phyloP scores from a whole-genome alignment of 2,113 vertebrate genomes.

The Nasalis larvatus region DNA sequence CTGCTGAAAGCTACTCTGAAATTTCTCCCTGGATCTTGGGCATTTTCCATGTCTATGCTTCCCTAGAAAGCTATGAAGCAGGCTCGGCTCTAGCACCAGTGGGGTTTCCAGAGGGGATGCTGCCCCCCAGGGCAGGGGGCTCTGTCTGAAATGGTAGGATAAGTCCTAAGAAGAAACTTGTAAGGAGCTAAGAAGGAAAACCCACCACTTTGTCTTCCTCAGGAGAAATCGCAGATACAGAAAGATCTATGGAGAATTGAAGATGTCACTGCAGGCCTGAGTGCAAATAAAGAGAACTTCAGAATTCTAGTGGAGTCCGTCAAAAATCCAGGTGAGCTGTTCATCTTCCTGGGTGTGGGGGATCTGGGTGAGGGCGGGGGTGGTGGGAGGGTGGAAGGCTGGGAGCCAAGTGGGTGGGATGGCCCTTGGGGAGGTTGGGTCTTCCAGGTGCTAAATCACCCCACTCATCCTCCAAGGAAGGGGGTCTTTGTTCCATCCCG shows the following conservation, averaged over 20 bases:
- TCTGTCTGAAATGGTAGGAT: neutral
- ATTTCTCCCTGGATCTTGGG: neutral
- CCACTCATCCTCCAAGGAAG: neutral
- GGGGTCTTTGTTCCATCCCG: neutral
- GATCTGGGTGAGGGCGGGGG: neutral
- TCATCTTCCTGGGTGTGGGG: no score
- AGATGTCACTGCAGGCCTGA: constrained; percentile 96
- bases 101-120: neutral
- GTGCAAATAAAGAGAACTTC: constrained; percentile 96
- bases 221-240: constrained; percentile 95
- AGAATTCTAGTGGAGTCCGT: constrained; percentile 95
- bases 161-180: neutral
- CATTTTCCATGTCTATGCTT: neutral
- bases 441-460: neutral
- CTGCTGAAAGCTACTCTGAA: neutral
- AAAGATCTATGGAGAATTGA: constrained; percentile 98
- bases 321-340: constrained; percentile 92
- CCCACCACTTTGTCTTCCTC: neutral
- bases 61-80: neutral
- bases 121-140: neutral
- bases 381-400: neutral
- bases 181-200: neutral
- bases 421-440: neutral
- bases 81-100: neutral
- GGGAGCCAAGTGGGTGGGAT: neutral